Conservation (phyloP, 2,888 invertebrate genomes). For the Litoditis marina region DNA sequence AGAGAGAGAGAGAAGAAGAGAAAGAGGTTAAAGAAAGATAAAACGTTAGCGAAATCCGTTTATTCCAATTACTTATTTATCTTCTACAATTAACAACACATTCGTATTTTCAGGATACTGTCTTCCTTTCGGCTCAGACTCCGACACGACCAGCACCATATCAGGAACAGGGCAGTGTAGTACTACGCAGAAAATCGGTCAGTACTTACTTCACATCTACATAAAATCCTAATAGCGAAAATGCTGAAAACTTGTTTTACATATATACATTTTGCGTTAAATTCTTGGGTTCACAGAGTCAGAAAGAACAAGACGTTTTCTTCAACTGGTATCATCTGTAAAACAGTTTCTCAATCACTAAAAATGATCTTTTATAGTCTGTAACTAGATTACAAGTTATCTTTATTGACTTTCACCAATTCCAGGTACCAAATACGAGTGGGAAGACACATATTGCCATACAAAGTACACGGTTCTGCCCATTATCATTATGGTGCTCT, state of each 20-base stretch:
- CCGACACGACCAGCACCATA: slow-evolving; percentile 8
- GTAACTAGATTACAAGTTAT: neutral
- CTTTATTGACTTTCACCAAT: neutral
- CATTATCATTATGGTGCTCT: slow-evolving; percentile 55
- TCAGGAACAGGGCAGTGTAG: slow-evolving; percentile 37
- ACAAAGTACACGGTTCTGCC: slow-evolving; percentile 61
- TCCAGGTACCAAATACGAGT: slow-evolving; percentile 22
- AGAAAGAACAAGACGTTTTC: no score
- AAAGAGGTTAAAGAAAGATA: no score
- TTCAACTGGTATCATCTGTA: no score
- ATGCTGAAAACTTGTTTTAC: no score
- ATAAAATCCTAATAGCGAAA: no score
- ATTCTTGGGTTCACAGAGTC: no score
- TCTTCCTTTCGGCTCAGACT: slow-evolving; percentile 24
- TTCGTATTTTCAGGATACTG: slow-evolving; percentile 34
- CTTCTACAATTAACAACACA: neutral
- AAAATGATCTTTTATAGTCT: no score
- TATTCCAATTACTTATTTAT: neutral
- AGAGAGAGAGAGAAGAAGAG: no score
- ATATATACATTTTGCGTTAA: no score
- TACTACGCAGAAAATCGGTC: neutral
- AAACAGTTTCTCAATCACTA: no score
- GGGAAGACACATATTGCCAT: slow-evolving; percentile 55
- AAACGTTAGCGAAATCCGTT: no score
- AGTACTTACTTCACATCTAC: no score